Evolutionary conservation across 2,888 invertebrate species (phyloP).

Genomic region (Hedya salicella): DNA sequence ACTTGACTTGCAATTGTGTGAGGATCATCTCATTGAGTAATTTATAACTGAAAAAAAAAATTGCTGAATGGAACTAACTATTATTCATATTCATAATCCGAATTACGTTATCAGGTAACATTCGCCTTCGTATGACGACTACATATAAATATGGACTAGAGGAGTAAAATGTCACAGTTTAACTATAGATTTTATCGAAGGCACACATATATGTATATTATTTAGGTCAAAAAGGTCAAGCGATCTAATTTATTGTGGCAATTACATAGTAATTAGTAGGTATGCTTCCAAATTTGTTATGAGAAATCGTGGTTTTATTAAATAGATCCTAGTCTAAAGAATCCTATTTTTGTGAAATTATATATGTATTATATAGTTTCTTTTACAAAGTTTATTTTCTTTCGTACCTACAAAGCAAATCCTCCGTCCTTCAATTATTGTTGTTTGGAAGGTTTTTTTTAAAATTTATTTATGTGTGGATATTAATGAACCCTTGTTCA

Average conservation of each 20-base stretch:
- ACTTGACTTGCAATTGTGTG: too few species aligned
- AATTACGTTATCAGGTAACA: too few species aligned
- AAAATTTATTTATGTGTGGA: conserved; percentile 37
- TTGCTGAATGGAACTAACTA: too few species aligned
- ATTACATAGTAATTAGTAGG: background rate
- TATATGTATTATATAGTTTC: conserved; percentile 11
- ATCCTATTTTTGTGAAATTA: conserved; percentile 37
- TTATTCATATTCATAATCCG: too few species aligned
- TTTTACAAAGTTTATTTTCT: conserved; percentile 10
- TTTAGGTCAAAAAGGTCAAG: too few species aligned
- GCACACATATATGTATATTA: too few species aligned
- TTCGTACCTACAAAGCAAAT: background rate
- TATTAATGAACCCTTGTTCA: conserved; percentile 60
- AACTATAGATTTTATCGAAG: too few species aligned
- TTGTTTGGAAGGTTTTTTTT: background rate
- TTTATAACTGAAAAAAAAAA: too few species aligned
- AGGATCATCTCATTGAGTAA: too few species aligned
- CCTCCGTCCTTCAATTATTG: background rate
- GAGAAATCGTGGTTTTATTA: conserved; percentile 2
- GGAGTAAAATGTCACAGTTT: too few species aligned
- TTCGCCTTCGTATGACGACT: too few species aligned
- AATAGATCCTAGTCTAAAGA: conserved; percentile 27
- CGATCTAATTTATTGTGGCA: background rate
- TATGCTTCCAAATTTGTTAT: background rate
- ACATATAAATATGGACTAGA: too few species aligned